A percentile compares a stretch with the other conserved stretches of the same genome.
These are phyloP conservation scores for Drosophila sturtevanti DNA, from an alignment of 1,140 invertebrate species.

Conservation along the genomic window DNA sequence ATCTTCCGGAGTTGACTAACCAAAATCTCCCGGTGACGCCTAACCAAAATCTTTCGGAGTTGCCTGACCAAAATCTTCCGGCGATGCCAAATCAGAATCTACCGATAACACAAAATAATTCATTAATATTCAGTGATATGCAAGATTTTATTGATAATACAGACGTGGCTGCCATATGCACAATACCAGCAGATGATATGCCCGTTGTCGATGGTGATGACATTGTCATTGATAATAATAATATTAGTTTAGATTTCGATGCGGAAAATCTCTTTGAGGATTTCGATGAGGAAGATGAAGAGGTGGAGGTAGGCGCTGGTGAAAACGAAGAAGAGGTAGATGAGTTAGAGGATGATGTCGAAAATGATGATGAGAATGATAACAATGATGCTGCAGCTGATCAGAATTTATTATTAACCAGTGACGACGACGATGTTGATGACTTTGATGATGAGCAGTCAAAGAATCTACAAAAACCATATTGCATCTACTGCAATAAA, in stretches of 20 bases:
- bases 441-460: slow-evolving; percentile 72
- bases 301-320: slow-evolving; percentile 51
- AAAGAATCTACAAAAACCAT: slow-evolving; percentile 68
- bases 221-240: slow-evolving; percentile 73
- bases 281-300: slow-evolving; percentile 72
- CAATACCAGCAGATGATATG: slow-evolving; percentile 70
- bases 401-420: slow-evolving; percentile 65
- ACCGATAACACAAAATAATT: slow-evolving; percentile 17
- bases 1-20: no score
- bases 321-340: slow-evolving; percentile 48
- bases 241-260: slow-evolving; percentile 75
- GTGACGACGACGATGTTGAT: slow-evolving; percentile 68
- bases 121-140: slow-evolving; percentile 64
- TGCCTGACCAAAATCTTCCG: not conserved
- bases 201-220: slow-evolving; percentile 69
- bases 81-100: not conserved
- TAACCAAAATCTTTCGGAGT: not conserved
- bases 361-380: slow-evolving; percentile 73
- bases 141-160: slow-evolving; percentile 71
- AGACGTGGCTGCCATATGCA: slow-evolving; percentile 69
- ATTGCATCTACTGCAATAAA: slow-evolving; percentile 75
- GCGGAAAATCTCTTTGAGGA: slow-evolving; percentile 74
- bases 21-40: not conserved
- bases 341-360: slow-evolving; percentile 53
- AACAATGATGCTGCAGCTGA: slow-evolving; percentile 57